Evolutionary conservation across 2,888 invertebrate genomes (phyloP).

Genomic region (Diloba caeruleocephala): DNA sequence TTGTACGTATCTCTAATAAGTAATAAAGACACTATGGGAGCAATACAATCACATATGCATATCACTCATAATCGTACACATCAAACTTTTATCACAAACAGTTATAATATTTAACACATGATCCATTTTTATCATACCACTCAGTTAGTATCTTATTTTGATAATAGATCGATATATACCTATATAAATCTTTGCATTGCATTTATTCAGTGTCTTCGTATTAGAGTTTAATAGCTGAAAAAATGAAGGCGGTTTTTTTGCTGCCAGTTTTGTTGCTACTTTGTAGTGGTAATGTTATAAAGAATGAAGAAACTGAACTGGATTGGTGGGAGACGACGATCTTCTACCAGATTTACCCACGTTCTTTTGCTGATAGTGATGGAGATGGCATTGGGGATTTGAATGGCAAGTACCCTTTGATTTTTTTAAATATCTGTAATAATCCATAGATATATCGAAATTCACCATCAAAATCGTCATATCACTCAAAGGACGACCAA

Average conservation of each 20-base stretch:
- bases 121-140: slow-evolving; percentile 54
- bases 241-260: slow-evolving; percentile 67
- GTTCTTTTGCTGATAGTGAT: slow-evolving; percentile 93
- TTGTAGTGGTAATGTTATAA: slow-evolving; percentile 59
- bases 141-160: slow-evolving; percentile 40
- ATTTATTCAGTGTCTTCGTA: slow-evolving; percentile 24
- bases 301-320: slow-evolving; percentile 59
- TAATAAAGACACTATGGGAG: no score
- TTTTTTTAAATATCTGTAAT: no score
- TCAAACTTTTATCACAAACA: neutral
- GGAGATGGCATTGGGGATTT: slow-evolving; percentile 92
- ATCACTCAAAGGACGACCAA: no score
- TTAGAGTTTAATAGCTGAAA: slow-evolving; percentile 7
- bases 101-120: slow-evolving; percentile 9
- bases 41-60: no score
- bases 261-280: slow-evolving; percentile 63
- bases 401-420: slow-evolving; percentile 83
- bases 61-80: neutral
- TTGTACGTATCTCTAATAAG: no score
- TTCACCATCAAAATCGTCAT: no score
- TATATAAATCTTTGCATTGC: slow-evolving; percentile 55
- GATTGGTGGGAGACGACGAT: slow-evolving; percentile 94
- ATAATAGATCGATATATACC: slow-evolving; percentile 29
- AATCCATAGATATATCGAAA: no score
- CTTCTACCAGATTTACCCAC: slow-evolving; percentile 94